Conservation (phyloP, 2,113 vertebrate species). For the Protobothrops mucrosquamatus region DNA sequence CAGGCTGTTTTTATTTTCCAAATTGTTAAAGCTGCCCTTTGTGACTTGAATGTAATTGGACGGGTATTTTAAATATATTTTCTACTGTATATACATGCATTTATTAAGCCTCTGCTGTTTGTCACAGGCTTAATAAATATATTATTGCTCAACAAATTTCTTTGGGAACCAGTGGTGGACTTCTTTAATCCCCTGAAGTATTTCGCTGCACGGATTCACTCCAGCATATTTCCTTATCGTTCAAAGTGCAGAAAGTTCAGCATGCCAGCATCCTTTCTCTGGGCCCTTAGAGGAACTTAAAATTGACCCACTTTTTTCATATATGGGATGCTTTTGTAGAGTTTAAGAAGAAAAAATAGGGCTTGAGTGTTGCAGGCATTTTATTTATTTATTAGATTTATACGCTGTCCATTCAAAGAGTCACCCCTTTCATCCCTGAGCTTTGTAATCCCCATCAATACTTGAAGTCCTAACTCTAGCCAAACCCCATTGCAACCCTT, state of each 20-base stretch:
- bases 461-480: background rate
- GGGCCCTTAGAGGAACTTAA: background rate
- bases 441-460: background rate
- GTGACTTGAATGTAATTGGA: background rate
- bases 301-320: background rate
- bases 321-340: background rate
- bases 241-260: background rate
- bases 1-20: background rate
- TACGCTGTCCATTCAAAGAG: background rate
- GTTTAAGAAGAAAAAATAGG: background rate
- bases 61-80: background rate
- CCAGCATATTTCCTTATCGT: background rate
- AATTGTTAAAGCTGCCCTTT: background rate
- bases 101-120: background rate
- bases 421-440: background rate
- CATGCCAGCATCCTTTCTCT: background rate
- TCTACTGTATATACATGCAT: background rate
- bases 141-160: background rate
- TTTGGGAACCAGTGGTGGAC: background rate
- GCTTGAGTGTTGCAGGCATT: background rate
- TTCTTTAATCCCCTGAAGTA: background rate
- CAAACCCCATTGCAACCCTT: background rate
- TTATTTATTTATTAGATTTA: background rate
- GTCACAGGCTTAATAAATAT: background rate
- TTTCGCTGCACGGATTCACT: background rate